phyloP scores from a whole-genome alignment of 1,140 invertebrate species.

The Caenorhabditis tropicalis region DNA sequence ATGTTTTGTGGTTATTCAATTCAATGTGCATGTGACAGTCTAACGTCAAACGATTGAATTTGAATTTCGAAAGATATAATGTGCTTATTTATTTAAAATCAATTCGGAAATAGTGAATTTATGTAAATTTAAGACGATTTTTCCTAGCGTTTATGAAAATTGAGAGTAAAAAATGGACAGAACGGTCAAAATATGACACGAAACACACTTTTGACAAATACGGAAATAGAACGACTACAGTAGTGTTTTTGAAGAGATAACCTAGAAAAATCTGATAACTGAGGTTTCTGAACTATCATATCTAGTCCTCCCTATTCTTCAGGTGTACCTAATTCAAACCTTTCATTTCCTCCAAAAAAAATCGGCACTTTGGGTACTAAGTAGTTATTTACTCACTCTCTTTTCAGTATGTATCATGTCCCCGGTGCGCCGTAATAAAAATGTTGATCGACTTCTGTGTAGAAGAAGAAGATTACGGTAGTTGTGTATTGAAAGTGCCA shows the following conservation, averaged over 20 bases:
- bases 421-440: neutral
- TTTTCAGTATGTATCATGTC: neutral
- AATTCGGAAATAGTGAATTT: neutral
- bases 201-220: neutral
- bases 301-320: neutral
- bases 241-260: neutral
- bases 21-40: neutral
- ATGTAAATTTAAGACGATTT: neutral
- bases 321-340: neutral
- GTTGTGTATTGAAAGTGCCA: neutral
- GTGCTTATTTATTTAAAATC: constrained; percentile 23
- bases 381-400: neutral
- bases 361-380: constrained; percentile 1
- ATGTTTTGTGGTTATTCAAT: neutral
- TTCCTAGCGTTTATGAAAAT: too few relatives aligned
- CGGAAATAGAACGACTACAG: too few relatives aligned
- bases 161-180: neutral
- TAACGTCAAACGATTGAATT: neutral
- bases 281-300: too few relatives aligned
- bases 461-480: neutral
- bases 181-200: neutral
- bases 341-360: neutral
- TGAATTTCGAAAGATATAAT: neutral
- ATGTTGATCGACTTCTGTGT: constrained; percentile 18
- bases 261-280: neutral